Base-by-base conservation (phyloP, 2,113 vertebrate genomes). In the Globicephala melas region DNA sequence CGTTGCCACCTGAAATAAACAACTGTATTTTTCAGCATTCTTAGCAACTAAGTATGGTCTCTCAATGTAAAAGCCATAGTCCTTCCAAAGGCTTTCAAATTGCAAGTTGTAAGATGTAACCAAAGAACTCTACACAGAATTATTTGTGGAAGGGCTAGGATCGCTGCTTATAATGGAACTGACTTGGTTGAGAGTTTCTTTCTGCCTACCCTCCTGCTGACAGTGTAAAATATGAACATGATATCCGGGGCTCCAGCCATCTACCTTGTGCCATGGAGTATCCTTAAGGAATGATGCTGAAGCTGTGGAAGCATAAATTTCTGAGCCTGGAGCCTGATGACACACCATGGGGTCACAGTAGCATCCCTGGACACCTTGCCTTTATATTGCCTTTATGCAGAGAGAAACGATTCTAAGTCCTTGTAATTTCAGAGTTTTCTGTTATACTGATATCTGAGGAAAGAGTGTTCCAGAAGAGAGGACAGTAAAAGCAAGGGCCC, bases 1-100 rank as follows among this genome's bases (percentile, higher is more conserved):
- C 62, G 6, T 90, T 94, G 87, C 62, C 79, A 93, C 68, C 53
- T 93, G 55, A 98, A 88, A 89, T 58, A 97, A 96, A 95, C 60
- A 93, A 68, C 79, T 86, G 79, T 84, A 79, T 96, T 87, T 90
- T 90, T 18, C 83, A 89, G 53, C n/a, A 81, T 97, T 85, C 84
- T 36, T 92, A 89, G 91, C 62, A 94, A 89, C 93, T 93, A 93
- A 93, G 83, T 93, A 74, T 50, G 62, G 38, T 94, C n/a, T 90
- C 4, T 77, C 83, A 87, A 68, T 74, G 31, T 90, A 94, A 96
- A 94, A 94, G 74, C 21, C 36, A 88, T 93, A 92, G 76, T 50
- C 50, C 28, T 96, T 93, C 86, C 62, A 92, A 88, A 93, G 15
- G 31, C 70, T 88, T 95, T 83, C 50, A 87, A 41, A 74, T 50